Base-by-base conservation (phyloP, 2,113 vertebrate genomes). In the Carassius auratus region DNA sequence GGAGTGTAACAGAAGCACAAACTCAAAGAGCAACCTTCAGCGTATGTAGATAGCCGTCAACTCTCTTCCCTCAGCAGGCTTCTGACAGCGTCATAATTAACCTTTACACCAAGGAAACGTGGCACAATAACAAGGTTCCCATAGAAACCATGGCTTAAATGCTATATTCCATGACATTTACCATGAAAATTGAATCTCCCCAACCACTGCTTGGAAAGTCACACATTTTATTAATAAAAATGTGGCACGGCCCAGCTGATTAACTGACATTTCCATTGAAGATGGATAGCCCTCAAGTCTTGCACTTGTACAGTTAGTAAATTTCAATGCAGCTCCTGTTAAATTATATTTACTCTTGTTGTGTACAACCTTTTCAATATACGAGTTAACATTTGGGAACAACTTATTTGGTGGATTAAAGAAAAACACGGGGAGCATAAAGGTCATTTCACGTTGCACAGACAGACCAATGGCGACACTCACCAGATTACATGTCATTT, bases 81-180 rank as follows among this genome's bases (percentile, higher is more conserved):
- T 85, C 89, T 23, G 10, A 81, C 52, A 15, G 83, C 19, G 78
- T 89, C 87, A 90, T 90, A 93, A 94, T 94, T 94, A 94, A 94
- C 93, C 94, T 95, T 95, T 93, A 90, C 90, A 91, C 89, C 86
- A 90, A 91, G 87, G 55, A 57, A 14, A 68, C 26, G 13, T 87
- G 79, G 84, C 81, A 86, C 88, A 90, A 92, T 93, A 92, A 89
- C 86, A 86, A 88, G 84, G 90, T 92, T 92, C 77, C 88, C 91
- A 64, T 86, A 88, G 91, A 87, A 93, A 93, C 92, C 76, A 38
- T 19, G 13, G 45, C 71, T 85, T 84, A 89, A 85, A 92, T 92
- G 85, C 91, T 92, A 89, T 91, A 92, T 87, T 90, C 92, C 91
- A 79, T 95, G 94, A 94, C 94, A 95, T 95, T 95, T 95, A 94